Base-by-base conservation (phyloP, 2,113 vertebrate species). In the Petroica traversi region DNA sequence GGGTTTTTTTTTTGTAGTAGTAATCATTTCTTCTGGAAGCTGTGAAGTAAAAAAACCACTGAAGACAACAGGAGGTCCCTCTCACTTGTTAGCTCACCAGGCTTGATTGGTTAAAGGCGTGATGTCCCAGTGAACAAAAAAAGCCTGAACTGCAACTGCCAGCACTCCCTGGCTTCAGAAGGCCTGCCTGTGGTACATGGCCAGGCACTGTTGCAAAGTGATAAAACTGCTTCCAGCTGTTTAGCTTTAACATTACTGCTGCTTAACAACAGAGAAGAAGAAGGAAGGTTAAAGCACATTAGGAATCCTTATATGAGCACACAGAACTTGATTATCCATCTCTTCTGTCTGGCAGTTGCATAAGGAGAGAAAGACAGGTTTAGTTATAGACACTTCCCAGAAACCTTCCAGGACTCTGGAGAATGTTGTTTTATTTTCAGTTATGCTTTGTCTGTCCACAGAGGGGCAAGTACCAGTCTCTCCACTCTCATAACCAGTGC, bases 191-290 rank as follows among this genome's bases (percentile, higher is more conserved):
- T 64, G 63, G 91, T 87, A 97, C 89, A 48, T 22, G 74, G 96
- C 92, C 97, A 86, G 66, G 93, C 84, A 92, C 98, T 94, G 97
- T 94, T 98, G 98, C 97, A 96, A 98, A 96, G 98, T 98, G 98
- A 97, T 96, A 98, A 98, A 98, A 98, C 69, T 96, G 98, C 98
- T 98, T 72, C 97, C 97, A 98, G 98, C 98, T 94, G 97, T 95
- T 97, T 87, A 63, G 61, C 58, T 93, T 88, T 61, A 89, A 29
- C 17, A 5, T 45, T 85, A 57, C 75, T 81, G 58, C 72, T 69
- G 59, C 87, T 92, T 55, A 92, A 88, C 36, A 61, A 46, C 63
- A 69, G 79, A 41, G 34, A 52, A 41, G 38, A 22, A 38, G 31
- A 77, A 92, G 73, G 19, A 48, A 88, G 25, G 73, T 83, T 84